These are phyloP conservation scores for Cryptomyrus ogoouensis DNA, from an alignment of 2,113 vertebrate genomes.

Conservation along the genomic window DNA sequence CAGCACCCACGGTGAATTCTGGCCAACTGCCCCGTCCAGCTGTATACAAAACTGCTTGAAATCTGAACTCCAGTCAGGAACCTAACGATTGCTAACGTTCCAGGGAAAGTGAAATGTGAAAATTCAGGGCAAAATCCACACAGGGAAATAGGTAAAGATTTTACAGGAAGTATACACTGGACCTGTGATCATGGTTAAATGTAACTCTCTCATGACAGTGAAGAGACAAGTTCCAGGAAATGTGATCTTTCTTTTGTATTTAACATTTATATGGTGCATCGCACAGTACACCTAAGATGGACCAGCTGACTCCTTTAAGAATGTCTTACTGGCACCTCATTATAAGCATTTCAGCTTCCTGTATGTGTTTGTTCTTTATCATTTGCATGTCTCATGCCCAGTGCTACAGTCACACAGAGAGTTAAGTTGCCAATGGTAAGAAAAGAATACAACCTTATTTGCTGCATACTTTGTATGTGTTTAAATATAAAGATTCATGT, in stretches of 20 bases:
- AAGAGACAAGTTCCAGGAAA: neutral
- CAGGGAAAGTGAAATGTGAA: neutral
- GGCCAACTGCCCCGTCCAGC: neutral
- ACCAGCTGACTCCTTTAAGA: neutral
- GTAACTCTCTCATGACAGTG: neutral
- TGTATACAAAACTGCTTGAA: neutral
- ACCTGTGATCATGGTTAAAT: neutral
- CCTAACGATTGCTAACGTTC: neutral
- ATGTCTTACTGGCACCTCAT: neutral
- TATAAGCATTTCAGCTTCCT: constrained; percentile 50
- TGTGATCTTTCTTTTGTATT: neutral
- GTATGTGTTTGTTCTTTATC: constrained; percentile 37
- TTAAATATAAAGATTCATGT: constrained; percentile 43
- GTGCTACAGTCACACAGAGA: constrained; percentile 45
- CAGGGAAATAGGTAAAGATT: neutral
- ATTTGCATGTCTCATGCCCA: constrained; percentile 42
- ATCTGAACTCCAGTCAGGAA: neutral
- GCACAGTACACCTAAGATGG: neutral
- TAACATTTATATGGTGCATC: neutral
- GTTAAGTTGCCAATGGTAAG: constrained; percentile 42
- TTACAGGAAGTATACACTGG: neutral
- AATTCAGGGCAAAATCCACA: neutral
- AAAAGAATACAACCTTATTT: constrained; percentile 20
- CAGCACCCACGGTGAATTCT: neutral
- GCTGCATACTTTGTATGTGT: constrained; percentile 34